A percentile compares a stretch with the other conserved stretches of the same genome.
phyloP scores from a whole-genome alignment of 2,888 invertebrate species.

The Pyralis farinalis region DNA sequence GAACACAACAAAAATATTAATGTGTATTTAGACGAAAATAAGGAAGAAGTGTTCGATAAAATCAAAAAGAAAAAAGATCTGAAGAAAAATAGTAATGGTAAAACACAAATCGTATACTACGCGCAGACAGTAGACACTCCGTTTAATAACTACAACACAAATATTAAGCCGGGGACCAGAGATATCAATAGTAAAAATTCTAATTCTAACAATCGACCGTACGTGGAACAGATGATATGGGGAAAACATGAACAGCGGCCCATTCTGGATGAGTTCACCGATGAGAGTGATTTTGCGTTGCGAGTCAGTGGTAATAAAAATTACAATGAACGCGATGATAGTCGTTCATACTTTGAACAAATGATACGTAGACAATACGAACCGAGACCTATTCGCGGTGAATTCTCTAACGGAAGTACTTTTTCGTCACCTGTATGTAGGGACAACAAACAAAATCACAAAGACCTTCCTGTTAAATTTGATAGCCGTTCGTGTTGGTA shows the following conservation, averaged over 20 bases:
- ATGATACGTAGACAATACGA: conserved; percentile 49
- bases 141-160: conserved; percentile 22
- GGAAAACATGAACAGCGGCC: no score
- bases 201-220: no score
- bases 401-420: conserved; percentile 40
- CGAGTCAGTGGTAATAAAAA: conserved; percentile 10
- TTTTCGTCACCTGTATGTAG: conserved; percentile 57
- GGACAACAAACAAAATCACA: conserved; percentile 26
- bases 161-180: conserved; percentile 11
- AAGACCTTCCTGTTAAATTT: conserved; percentile 27
- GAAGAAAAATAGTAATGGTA: conserved; percentile 25
- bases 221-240: no score
- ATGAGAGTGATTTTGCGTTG: neutral
- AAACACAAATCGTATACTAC: conserved; percentile 43
- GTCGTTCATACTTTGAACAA: conserved; percentile 33
- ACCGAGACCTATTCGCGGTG: conserved; percentile 28
- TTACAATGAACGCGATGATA: conserved; percentile 9
- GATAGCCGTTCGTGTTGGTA: conserved; percentile 57
- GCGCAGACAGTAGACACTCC: conserved; percentile 34
- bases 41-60: conserved; percentile 23
- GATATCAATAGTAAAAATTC: conserved; percentile 5
- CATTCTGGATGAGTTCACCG: no score
- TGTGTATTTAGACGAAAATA: neutral
- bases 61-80: conserved; percentile 26
- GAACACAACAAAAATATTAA: neutral